Percentiles rank a stretch among this genome's conserved stretches.
phyloP scores from a whole-genome alignment of 2,888 invertebrate genomes.

The Shargacucullia verbasci region DNA sequence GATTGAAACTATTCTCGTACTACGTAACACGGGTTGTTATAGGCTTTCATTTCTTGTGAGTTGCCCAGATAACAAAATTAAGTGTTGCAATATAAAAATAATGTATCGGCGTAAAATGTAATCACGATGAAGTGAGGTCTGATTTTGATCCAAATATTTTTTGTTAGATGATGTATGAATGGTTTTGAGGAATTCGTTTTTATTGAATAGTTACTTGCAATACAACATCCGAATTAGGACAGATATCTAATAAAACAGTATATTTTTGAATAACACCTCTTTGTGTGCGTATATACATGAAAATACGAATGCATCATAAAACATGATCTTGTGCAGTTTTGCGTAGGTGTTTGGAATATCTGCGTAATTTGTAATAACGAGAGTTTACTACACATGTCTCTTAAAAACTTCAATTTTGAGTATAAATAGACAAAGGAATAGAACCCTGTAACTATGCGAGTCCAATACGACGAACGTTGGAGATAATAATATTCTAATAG shows the following conservation, averaged over 20 bases:
- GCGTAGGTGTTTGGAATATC: slow-evolving; percentile 1
- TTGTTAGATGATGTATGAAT: slow-evolving; percentile 28
- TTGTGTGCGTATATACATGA: no score
- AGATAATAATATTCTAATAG: slow-evolving; percentile 41
- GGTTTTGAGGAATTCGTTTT: slow-evolving; percentile 19
- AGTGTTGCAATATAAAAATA: slow-evolving; percentile 16
- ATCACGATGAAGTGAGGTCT: slow-evolving; percentile 7
- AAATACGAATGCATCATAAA: background rate
- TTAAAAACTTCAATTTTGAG: background rate
- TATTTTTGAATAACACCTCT: no score
- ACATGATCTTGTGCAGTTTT: background rate
- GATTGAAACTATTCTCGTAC: slow-evolving; percentile 5
- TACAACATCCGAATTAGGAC: slow-evolving; percentile 32
- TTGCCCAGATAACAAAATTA: slow-evolving; percentile 12
- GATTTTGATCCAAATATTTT: slow-evolving; percentile 35
- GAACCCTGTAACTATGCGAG: slow-evolving; percentile 10
- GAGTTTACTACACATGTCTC: background rate
- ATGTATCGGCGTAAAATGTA: slow-evolving; percentile 9
- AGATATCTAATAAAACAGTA: no score
- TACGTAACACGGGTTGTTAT: slow-evolving; percentile 6
- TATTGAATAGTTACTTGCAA: slow-evolving; percentile 25
- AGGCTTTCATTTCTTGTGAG: slow-evolving; percentile 11
- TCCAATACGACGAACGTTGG: slow-evolving; percentile 19
- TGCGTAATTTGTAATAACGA: slow-evolving; percentile 3
- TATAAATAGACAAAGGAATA: slow-evolving; percentile 2